These are phyloP conservation scores for Amniataba percoides DNA, from an alignment of 2,797 vertebrate species.

Conservation along the genomic window DNA sequence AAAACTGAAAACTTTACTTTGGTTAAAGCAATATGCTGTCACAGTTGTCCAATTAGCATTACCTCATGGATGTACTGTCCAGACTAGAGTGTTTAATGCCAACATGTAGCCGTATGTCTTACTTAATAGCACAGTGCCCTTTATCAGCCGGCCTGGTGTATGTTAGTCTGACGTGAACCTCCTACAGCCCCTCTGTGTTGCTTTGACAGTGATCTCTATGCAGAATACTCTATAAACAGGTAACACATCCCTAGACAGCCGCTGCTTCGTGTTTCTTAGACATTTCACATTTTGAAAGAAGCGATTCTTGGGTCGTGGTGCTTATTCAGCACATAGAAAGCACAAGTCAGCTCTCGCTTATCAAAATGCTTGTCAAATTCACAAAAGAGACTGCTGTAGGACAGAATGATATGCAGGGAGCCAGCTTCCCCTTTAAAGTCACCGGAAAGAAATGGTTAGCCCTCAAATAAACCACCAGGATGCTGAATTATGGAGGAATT, in stretches of 20 bases:
- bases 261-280: constrained; percentile 41
- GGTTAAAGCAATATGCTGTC: background rate
- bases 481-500: constrained; percentile 40
- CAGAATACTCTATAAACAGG: constrained; percentile 43
- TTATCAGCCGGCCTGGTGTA: background rate
- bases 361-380: constrained; percentile 75
- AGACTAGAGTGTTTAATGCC: background rate
- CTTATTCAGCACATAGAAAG: constrained; percentile 73
- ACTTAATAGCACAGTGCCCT: background rate
- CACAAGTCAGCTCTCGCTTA: constrained; percentile 69
- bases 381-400: constrained; percentile 64
- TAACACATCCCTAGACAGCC: constrained; percentile 57
- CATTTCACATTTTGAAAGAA: constrained; percentile 46
- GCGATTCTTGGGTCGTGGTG: constrained; percentile 42
- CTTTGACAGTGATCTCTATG: constrained; percentile 48
- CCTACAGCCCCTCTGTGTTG: background rate
- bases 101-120: background rate
- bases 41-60: background rate
- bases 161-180: constrained; percentile 28
- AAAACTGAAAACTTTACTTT: background rate
- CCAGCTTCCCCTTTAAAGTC: constrained; percentile 37
- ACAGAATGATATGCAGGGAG: constrained; percentile 46
- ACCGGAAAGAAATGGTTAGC: constrained; percentile 29
- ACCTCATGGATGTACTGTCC: background rate
- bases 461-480: constrained; percentile 45